Evolutionary conservation across 53 echinoderm and acorn worm species (phyloP), one percentile per base, ranked within the genome.

Genomic region (Glandiceps talaboti): DNA sequence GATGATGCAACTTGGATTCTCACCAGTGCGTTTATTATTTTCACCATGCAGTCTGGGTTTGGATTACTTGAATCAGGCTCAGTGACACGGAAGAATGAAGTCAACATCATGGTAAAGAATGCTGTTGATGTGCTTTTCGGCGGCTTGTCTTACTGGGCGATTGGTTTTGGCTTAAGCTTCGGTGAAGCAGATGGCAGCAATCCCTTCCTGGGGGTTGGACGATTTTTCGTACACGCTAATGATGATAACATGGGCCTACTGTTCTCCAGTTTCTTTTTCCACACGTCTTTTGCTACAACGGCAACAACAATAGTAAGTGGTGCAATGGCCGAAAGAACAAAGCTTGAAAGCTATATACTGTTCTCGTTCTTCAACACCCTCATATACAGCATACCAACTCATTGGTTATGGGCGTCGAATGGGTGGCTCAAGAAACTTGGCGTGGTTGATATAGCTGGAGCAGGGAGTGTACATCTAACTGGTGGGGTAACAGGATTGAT

Each of bases 51-150:
- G 77, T 92, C 94, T n/a, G 94, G 94, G 1, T 94, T 94, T 77
- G 94, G 94, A 25, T 85, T 94, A 14, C 88, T 94, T 26, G 94
- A 94, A 75, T 94, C 94, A 0, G 94, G 94, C 30, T 92, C 90
- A 73, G 94, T 87, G 27, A 90, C 92, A 0, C 86, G 87, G 32
- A 94, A 94, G 74, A 94, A 94, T 33, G 94, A 94, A 81, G 94
- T 94, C 74, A 94, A 94, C 80, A 94, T 94, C 81, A 94, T 94
- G 94, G 94, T 94, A 26, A 94, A 94, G 82, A 94, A 94, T 84
- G 90, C 90, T 0, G 85, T 94, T 27, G 94, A 94, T 29, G 94
- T 94, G 28, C 33, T 94, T 10, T 94, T 94, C 74, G 94, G 94
- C 27, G 94, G 94, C 0, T 82, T 94, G 30, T 88, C 90, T 0